phyloP scores from a whole-genome alignment of 2,888 invertebrate genomes.

The Strigamia crassipes region DNA sequence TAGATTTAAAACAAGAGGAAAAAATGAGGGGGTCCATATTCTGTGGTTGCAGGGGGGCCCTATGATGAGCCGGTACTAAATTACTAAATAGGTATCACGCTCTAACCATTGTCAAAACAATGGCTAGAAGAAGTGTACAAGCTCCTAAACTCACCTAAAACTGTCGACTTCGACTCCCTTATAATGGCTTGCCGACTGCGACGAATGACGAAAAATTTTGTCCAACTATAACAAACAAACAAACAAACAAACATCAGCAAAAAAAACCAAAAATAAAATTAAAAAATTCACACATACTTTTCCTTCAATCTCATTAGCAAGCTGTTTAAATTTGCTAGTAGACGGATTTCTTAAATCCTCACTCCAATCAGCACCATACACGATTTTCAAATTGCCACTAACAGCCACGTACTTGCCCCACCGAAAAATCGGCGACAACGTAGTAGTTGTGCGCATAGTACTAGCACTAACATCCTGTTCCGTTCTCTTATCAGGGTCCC shows the following conservation, averaged over 20 bases:
- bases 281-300: slow-evolving; percentile 66
- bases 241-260: not conserved
- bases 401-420: slow-evolving; percentile 62
- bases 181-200: slow-evolving; percentile 77
- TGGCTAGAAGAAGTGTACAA: not conserved
- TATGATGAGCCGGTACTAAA: no score
- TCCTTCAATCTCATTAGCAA: slow-evolving; percentile 78
- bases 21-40: no score
- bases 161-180: slow-evolving; percentile 84
- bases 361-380: slow-evolving; percentile 80
- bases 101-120: no score
- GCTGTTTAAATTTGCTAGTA: slow-evolving; percentile 81
- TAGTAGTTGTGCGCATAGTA: slow-evolving; percentile 48
- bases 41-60: no score
- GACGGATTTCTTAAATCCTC: slow-evolving; percentile 84
- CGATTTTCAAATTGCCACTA: slow-evolving; percentile 81
- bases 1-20: no score
- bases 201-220: slow-evolving; percentile 77
- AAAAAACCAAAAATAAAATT: not conserved
- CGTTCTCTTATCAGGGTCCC: slow-evolving; percentile 47
- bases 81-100: no score
- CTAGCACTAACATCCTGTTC: slow-evolving; percentile 42
- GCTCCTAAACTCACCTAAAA: slow-evolving; percentile 65
- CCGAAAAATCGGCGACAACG: slow-evolving; percentile 49
- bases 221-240: slow-evolving; percentile 75